A percentile compares a stretch with the other conserved stretches of the same genome.
Evolutionary conservation across 2,113 vertebrate species (phyloP).

Genomic region (Anolis sagrei): DNA sequence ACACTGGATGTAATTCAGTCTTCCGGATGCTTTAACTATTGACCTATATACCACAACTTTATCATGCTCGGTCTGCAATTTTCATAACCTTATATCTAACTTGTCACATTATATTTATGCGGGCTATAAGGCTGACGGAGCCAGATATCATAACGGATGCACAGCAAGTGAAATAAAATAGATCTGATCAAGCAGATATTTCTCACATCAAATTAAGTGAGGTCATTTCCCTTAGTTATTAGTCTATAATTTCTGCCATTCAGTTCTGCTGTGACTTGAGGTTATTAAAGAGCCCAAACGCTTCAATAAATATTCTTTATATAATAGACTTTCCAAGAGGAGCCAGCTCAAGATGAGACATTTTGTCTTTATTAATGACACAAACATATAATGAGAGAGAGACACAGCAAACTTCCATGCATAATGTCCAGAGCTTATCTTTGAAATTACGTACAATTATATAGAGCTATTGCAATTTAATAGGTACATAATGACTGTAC

Average conservation of each 20-base stretch:
- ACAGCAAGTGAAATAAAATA: neutral
- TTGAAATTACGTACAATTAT: neutral
- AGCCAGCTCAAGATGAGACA: too few species aligned
- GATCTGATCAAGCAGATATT: neutral
- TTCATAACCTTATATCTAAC: neutral
- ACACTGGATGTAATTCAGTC: neutral
- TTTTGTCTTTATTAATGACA: neutral
- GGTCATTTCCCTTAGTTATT: neutral
- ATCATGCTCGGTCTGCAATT: conserved; percentile 6
- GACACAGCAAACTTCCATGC: neutral
- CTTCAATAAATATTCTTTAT: neutral
- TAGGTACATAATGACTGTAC: neutral
- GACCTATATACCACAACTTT: conserved; percentile 9
- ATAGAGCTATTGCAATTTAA: neutral
- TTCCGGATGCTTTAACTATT: conserved; percentile 13
- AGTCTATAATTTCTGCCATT: neutral
- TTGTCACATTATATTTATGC: conserved; percentile 17
- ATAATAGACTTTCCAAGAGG: neutral
- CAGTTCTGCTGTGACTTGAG: neutral
- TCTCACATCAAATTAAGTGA: neutral
- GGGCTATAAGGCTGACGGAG: neutral
- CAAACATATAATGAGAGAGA: too few species aligned
- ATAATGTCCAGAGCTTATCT: neutral
- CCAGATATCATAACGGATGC: conserved; percentile 6
- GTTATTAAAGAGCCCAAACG: neutral